Evolutionary conservation across 2,113 vertebrate species (phyloP).

Genomic region (Vombatus ursinus): DNA sequence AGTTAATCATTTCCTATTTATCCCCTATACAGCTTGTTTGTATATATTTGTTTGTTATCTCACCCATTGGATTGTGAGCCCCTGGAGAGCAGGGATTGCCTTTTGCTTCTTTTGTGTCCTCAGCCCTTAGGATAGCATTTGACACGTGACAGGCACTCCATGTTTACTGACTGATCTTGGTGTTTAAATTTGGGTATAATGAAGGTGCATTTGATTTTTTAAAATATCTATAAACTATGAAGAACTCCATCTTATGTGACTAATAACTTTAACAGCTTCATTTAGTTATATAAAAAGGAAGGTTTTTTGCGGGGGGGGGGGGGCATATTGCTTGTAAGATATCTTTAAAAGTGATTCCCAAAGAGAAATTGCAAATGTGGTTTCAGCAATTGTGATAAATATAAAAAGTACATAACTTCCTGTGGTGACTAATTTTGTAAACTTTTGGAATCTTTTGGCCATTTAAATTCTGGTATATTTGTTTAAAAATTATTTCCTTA

Average conservation of each 20-base stretch:
- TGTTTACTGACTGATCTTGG: not conserved
- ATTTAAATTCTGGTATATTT: not conserved
- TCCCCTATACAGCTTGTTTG: not conserved
- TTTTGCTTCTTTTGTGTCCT: not conserved
- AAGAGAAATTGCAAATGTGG: not conserved
- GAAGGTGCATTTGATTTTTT: not conserved
- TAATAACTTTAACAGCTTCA: not conserved
- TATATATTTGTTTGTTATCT: not conserved
- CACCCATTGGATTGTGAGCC: not conserved
- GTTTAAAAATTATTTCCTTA: not conserved
- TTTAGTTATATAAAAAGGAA: not conserved
- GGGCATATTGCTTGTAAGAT: not conserved
- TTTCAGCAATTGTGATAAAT: not conserved
- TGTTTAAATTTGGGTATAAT: not conserved
- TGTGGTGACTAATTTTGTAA: not conserved
- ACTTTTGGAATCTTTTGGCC: not conserved
- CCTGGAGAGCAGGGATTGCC: not conserved
- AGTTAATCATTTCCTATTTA: too few relatives aligned
- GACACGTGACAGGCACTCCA: not conserved
- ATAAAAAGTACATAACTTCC: not conserved
- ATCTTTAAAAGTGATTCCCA: not conserved
- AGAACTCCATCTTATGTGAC: not conserved
- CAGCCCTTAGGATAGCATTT: not conserved
- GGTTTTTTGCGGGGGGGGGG: too few relatives aligned
- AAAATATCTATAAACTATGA: not conserved